Base-by-base conservation (phyloP, 2,113 vertebrate species). In the Nothoprocta pentlandii region DNA sequence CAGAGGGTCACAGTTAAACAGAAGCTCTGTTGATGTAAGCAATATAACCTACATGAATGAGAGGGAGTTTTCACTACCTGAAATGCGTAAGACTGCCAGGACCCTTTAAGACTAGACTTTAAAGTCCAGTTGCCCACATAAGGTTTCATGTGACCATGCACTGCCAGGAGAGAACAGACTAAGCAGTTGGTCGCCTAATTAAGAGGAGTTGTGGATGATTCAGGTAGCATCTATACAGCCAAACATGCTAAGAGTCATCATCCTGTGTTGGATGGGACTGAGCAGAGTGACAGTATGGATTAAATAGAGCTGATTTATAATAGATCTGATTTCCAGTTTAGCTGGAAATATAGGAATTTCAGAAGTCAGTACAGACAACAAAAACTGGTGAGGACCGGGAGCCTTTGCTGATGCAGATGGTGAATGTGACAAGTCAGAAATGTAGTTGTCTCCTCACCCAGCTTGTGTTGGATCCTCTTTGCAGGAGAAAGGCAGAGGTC, bases 11-110 rank as follows among this genome's bases (percentile, higher is more conserved):
- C 3, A 1, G 63, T 90, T 70, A 6, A 77, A 79, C 70, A 39
- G n/a, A 28, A 70, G 17, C 22, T 69, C 49, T 63, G 67, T 36
- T 30, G 26, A 4, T 10, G 22, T 12, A n/a, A 58, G 34, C 67
- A 62, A 62, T 6, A 13, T 25, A 49, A 17, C 44, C 41, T 80
- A 17, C 13, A 10, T 0, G 0, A 13, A 41, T 25, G 21, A 69
- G n/a, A 30, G 32, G 80, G 23, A 32, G 39, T 32, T 10, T 56
- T 42, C 23, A 15, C 15, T 64, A 64, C 34, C 54, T 19, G 39
- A 51, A 13, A 56, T 21, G 17, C 16, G 0, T 1, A 15, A 41
- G 41, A 46, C 34, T 1, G 1, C 8, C 49, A 26, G 13, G 28
- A 26, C 10, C 3, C 19, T 16, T 2, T 1, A 39, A 39, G 36